Percentiles rank a stretch among this genome's conserved stretches.
Conservation (phyloP, 2,888 invertebrate species). For the Siphlonurus alternatus region DNA sequence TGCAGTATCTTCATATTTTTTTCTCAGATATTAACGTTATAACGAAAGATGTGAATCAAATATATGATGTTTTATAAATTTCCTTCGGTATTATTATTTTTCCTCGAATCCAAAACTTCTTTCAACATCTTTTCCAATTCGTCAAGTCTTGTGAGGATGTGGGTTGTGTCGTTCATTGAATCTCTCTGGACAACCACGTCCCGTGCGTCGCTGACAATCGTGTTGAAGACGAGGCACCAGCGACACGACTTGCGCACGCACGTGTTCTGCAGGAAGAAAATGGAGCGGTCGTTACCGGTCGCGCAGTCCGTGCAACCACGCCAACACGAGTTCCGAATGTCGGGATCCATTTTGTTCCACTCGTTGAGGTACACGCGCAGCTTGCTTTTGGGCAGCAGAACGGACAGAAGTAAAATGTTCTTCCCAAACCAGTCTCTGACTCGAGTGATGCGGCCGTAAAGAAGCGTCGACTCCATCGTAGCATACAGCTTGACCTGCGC, state of each 20-base stretch:
- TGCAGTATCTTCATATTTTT: too few relatives aligned
- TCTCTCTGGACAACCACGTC: neutral
- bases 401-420: conserved; percentile 47
- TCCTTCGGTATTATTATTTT: too few relatives aligned
- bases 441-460: conserved; percentile 19
- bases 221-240: neutral
- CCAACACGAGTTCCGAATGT: neutral
- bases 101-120: too few relatives aligned
- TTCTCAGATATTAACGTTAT: too few relatives aligned
- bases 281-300: neutral
- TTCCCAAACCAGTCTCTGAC: conserved; percentile 25
- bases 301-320: neutral
- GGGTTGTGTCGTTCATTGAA: neutral
- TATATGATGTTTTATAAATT: too few relatives aligned
- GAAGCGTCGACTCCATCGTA: conserved; percentile 53
- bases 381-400: conserved; percentile 41
- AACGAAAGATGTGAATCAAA: too few relatives aligned
- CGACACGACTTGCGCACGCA: neutral
- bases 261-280: neutral
- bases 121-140: neutral
- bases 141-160: neutral
- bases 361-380: conserved; percentile 33
- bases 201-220: neutral
- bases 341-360: neutral
- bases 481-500: conserved; percentile 52